These are phyloP conservation scores for Mastacembelus armatus DNA, from an alignment of 2,797 vertebrate genomes.

Conservation along the genomic window DNA sequence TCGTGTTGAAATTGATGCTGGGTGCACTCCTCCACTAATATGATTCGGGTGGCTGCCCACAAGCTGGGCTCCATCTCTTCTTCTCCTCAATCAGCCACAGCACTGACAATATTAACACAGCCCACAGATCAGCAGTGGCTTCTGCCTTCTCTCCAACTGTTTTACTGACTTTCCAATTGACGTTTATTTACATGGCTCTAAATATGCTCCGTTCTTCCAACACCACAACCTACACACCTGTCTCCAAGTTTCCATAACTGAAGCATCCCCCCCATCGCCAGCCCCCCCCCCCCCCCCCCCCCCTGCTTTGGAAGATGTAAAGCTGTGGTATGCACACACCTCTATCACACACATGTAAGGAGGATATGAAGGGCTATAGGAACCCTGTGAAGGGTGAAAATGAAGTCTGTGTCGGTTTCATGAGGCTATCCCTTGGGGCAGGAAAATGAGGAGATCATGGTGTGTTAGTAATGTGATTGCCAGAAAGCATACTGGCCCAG, in stretches of 20 bases:
- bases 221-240: conserved; percentile 20
- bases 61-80: conserved; percentile 78
- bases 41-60: conserved; percentile 81
- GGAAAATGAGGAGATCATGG: conserved; percentile 67
- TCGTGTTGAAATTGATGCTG: conserved; percentile 81
- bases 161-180: conserved; percentile 71
- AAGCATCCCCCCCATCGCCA: conserved; percentile 32
- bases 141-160: conserved; percentile 63
- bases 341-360: conserved; percentile 67
- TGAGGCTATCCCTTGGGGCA: conserved; percentile 34
- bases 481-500: conserved; percentile 47
- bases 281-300: conserved; percentile 19
- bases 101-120: conserved; percentile 78
- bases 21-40: conserved; percentile 77
- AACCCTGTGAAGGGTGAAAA: conserved; percentile 75
- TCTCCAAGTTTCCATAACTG: conserved; percentile 44
- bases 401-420: conserved; percentile 68
- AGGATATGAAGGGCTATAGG: conserved; percentile 62
- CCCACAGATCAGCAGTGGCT: conserved; percentile 65
- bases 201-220: conserved; percentile 55
- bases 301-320: conserved; percentile 55
- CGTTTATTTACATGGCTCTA: conserved; percentile 78
- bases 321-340: conserved; percentile 46
- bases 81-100: conserved; percentile 76
- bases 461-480: conserved; percentile 75